Percentiles rank a stretch among this genome's conserved stretches.
phyloP scores from a whole-genome alignment of 2,888 invertebrate genomes.

The Stratiomys singularior region DNA sequence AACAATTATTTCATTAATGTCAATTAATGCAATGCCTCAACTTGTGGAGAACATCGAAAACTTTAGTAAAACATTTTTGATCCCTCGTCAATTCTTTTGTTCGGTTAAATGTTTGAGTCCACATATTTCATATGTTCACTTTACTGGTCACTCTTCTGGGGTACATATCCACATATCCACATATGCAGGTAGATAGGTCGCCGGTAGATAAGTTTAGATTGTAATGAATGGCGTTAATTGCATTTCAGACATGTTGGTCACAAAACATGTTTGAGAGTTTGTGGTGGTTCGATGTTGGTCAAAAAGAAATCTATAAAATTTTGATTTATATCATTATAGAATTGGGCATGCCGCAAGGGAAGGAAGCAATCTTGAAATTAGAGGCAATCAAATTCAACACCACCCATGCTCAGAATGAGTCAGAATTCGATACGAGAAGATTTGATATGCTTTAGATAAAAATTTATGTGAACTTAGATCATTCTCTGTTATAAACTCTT shows the following conservation, averaged over 20 bases:
- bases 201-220: conserved; percentile 7
- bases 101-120: no score
- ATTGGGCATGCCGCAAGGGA: not conserved
- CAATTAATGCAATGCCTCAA: no score
- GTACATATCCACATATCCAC: not conserved
- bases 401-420: conserved; percentile 25
- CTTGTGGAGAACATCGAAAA: no score
- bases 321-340: conserved; percentile 23
- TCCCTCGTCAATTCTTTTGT: no score
- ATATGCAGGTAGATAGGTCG: not conserved
- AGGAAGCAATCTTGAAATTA: not conserved
- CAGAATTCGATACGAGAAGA: conserved; percentile 16
- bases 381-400: not conserved
- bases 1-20: no score
- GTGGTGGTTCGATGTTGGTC: not conserved
- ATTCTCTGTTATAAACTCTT: no score
- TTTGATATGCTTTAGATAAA: no score
- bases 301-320: conserved; percentile 28
- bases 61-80: no score
- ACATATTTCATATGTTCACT: not conserved
- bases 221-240: conserved; percentile 33
- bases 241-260: not conserved
- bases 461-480: no score
- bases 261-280: conserved; percentile 3
- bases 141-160: no score